Conservation (phyloP, 2,888 invertebrate species). For the Zele albiditarsus region DNA sequence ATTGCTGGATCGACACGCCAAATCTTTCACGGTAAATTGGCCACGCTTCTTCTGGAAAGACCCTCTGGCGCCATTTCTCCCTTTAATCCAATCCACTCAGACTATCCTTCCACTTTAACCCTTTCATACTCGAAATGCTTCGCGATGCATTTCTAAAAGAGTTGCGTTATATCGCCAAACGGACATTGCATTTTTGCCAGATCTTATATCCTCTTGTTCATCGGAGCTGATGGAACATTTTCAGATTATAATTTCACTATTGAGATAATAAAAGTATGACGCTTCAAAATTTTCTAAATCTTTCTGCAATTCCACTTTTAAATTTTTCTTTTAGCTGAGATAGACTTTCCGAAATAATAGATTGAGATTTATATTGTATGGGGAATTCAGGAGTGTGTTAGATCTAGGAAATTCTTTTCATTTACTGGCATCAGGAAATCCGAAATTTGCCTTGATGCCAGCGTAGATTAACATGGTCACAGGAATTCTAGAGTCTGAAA, state of each 20-base stretch:
- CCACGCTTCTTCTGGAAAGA: constrained; percentile 4
- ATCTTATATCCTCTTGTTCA: constrained; percentile 23
- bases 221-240: constrained; percentile 20
- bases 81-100: background rate
- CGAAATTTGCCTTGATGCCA: background rate
- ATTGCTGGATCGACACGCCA: constrained; percentile 38
- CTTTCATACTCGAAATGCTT: constrained; percentile 29
- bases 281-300: too few species aligned
- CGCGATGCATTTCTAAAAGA: constrained; percentile 29
- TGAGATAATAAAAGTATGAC: background rate
- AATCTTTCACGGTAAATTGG: constrained; percentile 40
- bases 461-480: background rate
- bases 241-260: background rate
- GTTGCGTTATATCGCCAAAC: constrained; percentile 15
- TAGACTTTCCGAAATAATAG: too few species aligned
- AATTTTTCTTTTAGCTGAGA: background rate
- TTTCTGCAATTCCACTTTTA: background rate
- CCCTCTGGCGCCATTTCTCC: background rate
- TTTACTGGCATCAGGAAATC: background rate
- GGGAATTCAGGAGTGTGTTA: too few species aligned
- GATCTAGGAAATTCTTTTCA: background rate
- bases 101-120: constrained; percentile 8
- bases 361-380: too few species aligned
- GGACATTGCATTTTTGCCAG: constrained; percentile 32
- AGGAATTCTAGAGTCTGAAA: background rate